These are phyloP conservation scores for Enteromius argenteus DNA, from an alignment of 2,797 vertebrate species.

Conservation along the genomic window DNA sequence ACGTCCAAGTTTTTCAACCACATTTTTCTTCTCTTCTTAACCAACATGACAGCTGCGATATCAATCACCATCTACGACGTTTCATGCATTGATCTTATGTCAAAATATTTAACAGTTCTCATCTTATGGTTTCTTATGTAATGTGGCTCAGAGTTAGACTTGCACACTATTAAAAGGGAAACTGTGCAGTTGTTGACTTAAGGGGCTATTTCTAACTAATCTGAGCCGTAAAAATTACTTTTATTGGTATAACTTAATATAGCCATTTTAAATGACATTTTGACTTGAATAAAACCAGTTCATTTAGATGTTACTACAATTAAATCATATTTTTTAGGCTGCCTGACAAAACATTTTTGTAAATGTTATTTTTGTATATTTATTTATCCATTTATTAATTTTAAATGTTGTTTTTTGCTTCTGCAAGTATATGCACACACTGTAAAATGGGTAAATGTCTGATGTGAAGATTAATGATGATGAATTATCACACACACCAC, in stretches of 20 bases:
- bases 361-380: not conserved
- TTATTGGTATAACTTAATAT: not conserved
- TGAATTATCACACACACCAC: constrained; percentile 15
- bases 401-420: not conserved
- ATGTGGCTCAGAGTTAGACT: constrained; percentile 13
- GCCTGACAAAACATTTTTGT: not conserved
- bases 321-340: not conserved
- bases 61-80: constrained; percentile 43
- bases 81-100: constrained; percentile 26
- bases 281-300: not conserved
- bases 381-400: not conserved
- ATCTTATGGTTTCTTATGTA: constrained; percentile 32
- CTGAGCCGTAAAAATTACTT: not conserved
- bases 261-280: not conserved
- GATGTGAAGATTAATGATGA: not conserved
- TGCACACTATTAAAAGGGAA: not conserved
- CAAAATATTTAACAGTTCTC: constrained; percentile 25
- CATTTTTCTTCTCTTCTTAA: constrained; percentile 26
- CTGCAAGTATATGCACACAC: not conserved
- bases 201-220: not conserved
- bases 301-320: not conserved
- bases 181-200: constrained; percentile 18
- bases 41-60: constrained; percentile 50
- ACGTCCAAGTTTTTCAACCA: constrained; percentile 53
- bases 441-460: not conserved